These are phyloP conservation scores for Acyrthosiphon pisum DNA, from an alignment of 1,140 invertebrate genomes.

Conservation along the genomic window DNA sequence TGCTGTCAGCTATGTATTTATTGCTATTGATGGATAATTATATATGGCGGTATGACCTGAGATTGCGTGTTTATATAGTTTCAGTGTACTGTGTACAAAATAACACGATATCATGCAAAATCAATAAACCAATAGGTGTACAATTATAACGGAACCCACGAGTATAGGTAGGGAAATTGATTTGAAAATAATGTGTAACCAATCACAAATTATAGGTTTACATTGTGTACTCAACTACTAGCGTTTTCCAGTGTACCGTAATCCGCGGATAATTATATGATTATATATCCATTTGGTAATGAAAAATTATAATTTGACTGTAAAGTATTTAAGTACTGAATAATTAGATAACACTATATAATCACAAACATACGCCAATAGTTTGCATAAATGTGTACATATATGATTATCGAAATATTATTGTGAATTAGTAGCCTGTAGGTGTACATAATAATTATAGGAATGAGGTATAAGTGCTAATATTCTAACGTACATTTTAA, in stretches of 20 bases:
- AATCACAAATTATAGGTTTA: not conserved
- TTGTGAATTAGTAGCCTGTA: not conserved
- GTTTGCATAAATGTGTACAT: not conserved
- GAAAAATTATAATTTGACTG: not conserved
- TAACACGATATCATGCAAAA: not conserved
- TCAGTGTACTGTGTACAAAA: not conserved
- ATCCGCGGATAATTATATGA: not conserved
- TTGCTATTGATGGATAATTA: not conserved
- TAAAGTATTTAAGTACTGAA: not conserved
- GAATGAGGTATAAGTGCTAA: not conserved
- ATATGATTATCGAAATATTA: not conserved
- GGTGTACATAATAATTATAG: not conserved
- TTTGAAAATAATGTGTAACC: not conserved
- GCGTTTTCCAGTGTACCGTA: not conserved
- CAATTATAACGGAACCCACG: not conserved
- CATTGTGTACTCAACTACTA: not conserved
- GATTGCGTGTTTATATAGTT: not conserved
- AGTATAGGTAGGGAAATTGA: not conserved
- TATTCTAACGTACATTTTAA: not conserved
- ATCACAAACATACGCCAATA: not conserved
- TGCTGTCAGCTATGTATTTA: not conserved
- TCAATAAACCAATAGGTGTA: not conserved
- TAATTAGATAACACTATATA: not conserved
- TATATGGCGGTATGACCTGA: not conserved
- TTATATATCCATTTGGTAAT: not conserved